Base-by-base conservation (phyloP, 1,140 invertebrate genomes). In the Atta cephalotes region DNA sequence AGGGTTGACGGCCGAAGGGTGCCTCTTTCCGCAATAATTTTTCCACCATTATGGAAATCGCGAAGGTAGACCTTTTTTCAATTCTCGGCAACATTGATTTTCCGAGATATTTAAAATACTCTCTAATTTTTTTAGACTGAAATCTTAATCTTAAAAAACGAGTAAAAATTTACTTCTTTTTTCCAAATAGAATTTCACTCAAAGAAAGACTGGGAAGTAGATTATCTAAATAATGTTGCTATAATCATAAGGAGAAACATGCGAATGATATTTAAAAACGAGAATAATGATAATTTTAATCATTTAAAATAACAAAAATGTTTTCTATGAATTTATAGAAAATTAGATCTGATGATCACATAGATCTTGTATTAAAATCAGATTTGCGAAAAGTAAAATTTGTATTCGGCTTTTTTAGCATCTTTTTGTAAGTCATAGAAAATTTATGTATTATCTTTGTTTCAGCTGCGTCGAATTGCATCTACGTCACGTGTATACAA, bases 21-120 rank as follows among this genome's bases (percentile, higher is more conserved):
- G 63, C 35, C 66, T 14, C 28, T 62, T 62, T 53, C 28, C 45
- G 74, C 35, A 63, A 86, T 80, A 86, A 81, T 56, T 81, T 65
- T 80, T 68, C 53, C n/a, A 18, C 60, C 63, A 66, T 77, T 45
- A 31, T 28, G 49, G 66, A 85, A 85, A 79, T 79, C 16, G 72
- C 60, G 76, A 66, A n/a, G 14, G 5, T 66, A 58, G n/a, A 12
- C 49, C 31, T 21, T 21, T 25, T 56, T 53, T 31, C 31, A n/a
- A 18, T 18, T 85, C 28, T 5, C 39, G n/a, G 1, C 35, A 28
- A 74, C 28, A 3, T 35, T 85, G 35, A 56, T 21, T 62, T 45
- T 21, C 10, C 35, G 35, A 45, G 14, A 82, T 58, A 45, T 45
- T 45, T 0, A 10, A 39, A 45, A 7, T 12, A 45, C 1, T 10